Percentiles rank a stretch among this genome's conserved stretches.
phyloP scores from a whole-genome alignment of 2,113 vertebrate genomes.

The Pontoporia blainvillei region DNA sequence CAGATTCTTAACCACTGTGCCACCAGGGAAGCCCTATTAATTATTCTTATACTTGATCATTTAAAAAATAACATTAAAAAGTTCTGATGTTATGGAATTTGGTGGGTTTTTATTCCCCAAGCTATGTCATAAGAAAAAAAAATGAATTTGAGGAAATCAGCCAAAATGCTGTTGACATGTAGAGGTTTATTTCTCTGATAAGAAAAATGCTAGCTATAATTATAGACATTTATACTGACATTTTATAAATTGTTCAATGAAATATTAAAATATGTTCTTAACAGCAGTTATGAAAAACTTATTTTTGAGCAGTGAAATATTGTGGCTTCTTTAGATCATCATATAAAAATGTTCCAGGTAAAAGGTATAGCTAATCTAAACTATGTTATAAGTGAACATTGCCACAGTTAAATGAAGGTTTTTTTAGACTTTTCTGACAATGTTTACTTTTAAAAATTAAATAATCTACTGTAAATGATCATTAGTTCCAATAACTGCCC shows the following conservation, averaged over 20 bases:
- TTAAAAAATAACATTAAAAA: too few relatives aligned
- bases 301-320: background rate
- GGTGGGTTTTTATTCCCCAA: too few relatives aligned
- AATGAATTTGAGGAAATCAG: background rate
- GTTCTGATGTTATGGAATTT: too few relatives aligned
- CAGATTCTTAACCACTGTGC: too few relatives aligned
- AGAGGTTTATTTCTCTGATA: background rate
- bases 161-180: background rate
- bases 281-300: background rate
- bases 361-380: background rate
- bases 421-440: background rate
- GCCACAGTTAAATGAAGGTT: background rate
- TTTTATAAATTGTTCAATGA: constrained; percentile 1
- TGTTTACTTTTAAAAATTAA: background rate
- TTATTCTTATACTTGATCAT: too few relatives aligned
- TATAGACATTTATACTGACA: background rate
- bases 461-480: background rate
- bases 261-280: background rate
- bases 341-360: background rate
- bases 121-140: background rate
- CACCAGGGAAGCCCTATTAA: too few relatives aligned
- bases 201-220: background rate
- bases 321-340: background rate
- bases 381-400: background rate
- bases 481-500: background rate